A percentile compares a stretch with the other conserved stretches of the same genome.
phyloP scores from a whole-genome alignment of 2,113 vertebrate species.

The Colossoma macropomum region DNA sequence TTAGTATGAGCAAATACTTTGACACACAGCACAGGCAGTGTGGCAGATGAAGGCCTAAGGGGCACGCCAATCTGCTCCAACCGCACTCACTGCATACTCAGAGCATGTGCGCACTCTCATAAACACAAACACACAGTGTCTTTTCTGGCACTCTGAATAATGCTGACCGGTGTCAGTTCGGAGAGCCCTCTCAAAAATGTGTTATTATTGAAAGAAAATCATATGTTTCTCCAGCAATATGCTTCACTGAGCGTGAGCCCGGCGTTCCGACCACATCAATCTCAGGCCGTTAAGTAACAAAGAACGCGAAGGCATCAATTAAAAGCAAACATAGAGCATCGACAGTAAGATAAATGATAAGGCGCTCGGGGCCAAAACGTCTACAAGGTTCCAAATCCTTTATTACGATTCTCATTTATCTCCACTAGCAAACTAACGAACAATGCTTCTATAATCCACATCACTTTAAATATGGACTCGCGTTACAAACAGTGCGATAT shows the following conservation, averaged over 20 bases:
- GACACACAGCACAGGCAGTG: neutral
- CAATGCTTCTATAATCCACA: neutral
- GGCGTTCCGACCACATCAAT: slow-evolving; percentile 25
- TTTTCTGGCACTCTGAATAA: neutral
- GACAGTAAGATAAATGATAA: neutral
- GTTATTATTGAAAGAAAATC: neutral
- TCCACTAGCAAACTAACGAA: neutral
- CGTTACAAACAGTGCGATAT: slow-evolving; percentile 22
- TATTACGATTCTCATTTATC: neutral
- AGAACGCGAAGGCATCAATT: neutral
- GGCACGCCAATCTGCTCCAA: slow-evolving; percentile 36
- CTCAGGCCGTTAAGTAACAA: neutral
- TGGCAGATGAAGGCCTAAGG: slow-evolving; percentile 42
- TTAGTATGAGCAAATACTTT: neutral
- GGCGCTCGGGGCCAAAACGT: neutral
- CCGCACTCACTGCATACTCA: slow-evolving; percentile 18
- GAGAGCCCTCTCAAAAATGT: neutral
- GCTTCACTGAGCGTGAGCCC: neutral
- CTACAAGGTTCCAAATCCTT: neutral
- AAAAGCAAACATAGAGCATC: slow-evolving; percentile 13
- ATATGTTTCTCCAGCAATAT: slow-evolving; percentile 25
- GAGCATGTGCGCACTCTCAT: slow-evolving; percentile 14
- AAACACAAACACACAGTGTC: neutral
- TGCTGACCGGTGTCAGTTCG: neutral
- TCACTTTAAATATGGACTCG: slow-evolving; percentile 31